Evolutionary conservation across 1,140 invertebrate species (phyloP).

Genomic region (Heliothis subflexa): DNA sequence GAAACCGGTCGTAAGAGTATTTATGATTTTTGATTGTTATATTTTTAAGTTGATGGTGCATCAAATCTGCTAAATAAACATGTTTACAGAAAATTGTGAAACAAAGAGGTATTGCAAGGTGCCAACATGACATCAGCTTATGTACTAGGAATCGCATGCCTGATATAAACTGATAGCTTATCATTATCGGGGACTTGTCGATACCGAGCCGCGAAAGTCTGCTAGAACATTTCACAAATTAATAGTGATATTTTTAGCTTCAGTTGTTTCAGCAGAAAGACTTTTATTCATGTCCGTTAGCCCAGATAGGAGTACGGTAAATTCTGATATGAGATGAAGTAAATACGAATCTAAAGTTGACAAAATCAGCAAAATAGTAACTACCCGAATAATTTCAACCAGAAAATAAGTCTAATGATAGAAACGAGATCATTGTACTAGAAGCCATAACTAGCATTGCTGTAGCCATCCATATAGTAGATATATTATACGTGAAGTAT

Average conservation of each 20-base stretch:
- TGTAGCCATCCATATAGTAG: too few relatives aligned
- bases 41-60: neutral
- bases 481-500: too few relatives aligned
- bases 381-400: too few relatives aligned
- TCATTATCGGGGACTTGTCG: slow-evolving; percentile 49
- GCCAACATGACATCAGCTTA: slow-evolving; percentile 54
- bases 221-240: slow-evolving; percentile 20
- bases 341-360: too few relatives aligned
- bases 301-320: too few relatives aligned
- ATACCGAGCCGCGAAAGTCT: slow-evolving; percentile 19
- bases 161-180: slow-evolving; percentile 57
- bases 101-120: slow-evolving; percentile 53
- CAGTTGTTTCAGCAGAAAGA: neutral
- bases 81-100: slow-evolving; percentile 38
- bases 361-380: too few relatives aligned
- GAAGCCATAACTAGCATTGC: too few relatives aligned
- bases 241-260: neutral
- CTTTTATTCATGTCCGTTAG: neutral
- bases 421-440: too few relatives aligned
- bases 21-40: too few relatives aligned
- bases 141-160: slow-evolving; percentile 56
- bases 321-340: too few relatives aligned
- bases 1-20: too few relatives aligned
- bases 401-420: too few relatives aligned
- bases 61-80: neutral